Base-by-base conservation (phyloP, 2,113 vertebrate genomes). In the Forbesichthys papilliferus region DNA sequence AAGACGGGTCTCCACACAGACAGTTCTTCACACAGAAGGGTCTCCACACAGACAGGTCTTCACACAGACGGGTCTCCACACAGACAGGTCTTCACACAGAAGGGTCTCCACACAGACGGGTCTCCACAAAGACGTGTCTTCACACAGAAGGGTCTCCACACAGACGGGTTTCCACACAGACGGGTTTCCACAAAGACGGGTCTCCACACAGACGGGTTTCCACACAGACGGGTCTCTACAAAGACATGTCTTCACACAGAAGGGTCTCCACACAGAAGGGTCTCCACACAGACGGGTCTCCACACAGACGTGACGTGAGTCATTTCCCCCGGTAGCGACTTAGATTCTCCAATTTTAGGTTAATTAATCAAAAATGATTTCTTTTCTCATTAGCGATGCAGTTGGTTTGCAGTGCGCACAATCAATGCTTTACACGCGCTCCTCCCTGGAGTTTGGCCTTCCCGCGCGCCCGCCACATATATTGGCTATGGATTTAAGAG, bases 311-410 rank as follows among this genome's bases (percentile, higher is more conserved):
- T 42, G 36, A 42, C 5, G 36, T 42, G 36, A 86, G 89, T 89
- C 90, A 87, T 86, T 85, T 87, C 88, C 88, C 27, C 89, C 70
- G 67, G 86, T 84, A 89, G 88, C 77, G 69, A 68, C 76, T 81
- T 84, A 79, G 89, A 88, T 85, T 83, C 86, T 85, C 83, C 85
- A 87, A 87, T 90, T 90, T 91, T 87, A 77, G 87, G 90, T 92
- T 92, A 93, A 93, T 93, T 91, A 91, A 93, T 93, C 92, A 93
- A 93, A 92, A 93, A 93, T 91, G 90, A 93, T 93, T 93, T 93
- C 78, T 93, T 90, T 91, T 93, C 91, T 93, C 92, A 92, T 93
- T 93, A 93, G 88, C 86, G 84, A 93, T 93, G 90, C 91, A 83
- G 78, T 79, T 86, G 83, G 78, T 87, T 88, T 80, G 88, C 91